Evolutionary conservation across 2,797 vertebrate genomes (phyloP), one percentile per base, ranked within the genome.

Genomic region (Propithecus perrieri): DNA sequence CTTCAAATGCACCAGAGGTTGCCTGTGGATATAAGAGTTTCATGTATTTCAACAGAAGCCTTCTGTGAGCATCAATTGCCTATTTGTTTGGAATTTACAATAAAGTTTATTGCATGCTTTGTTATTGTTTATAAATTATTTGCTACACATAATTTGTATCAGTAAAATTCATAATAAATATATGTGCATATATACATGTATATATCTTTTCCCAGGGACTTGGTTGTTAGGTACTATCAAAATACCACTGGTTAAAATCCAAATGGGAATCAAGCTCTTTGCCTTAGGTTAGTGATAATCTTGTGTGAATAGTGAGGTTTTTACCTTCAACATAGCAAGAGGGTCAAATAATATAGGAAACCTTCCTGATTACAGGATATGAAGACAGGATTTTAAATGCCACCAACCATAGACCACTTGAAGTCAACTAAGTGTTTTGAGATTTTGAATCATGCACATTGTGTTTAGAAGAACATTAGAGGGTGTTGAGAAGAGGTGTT

Each of bases 401-500:
- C 18, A 38, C 7, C 41, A n/a, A 14, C 55, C 63, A 11, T 95
- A 55, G 55, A 85, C 43, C 48, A 69, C 94, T 90, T 93, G 69
- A 97, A 94, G 46, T 57, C 55, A 78, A 78, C 55, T 83, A 55
- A 81, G 50, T 91, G 30, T 55, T 88, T 88, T 78, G 61, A 79
- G n/a, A 41, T 59, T 72, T 94, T 97, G 46, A 91, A 74, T 50
- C 72, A 35, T 90, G 59, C 24, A 35, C 26, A 13, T n/a, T 18
- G 7, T 76, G 57, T 96, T 95, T 78, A 83, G 81, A 92, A 84
- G 69, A 85, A 61, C 55, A 46, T 48, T 81, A 84, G 30, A 92
- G 38, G 57, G 22, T 88, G 4, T 83, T 69, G 46, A 92, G 79
- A 41, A 85, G 85, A 96, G 28, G n/a, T 93, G 67, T 91, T 92